These are phyloP conservation scores for Esox lucius DNA, from an alignment of 2,797 vertebrate genomes.

Conservation along the genomic window DNA sequence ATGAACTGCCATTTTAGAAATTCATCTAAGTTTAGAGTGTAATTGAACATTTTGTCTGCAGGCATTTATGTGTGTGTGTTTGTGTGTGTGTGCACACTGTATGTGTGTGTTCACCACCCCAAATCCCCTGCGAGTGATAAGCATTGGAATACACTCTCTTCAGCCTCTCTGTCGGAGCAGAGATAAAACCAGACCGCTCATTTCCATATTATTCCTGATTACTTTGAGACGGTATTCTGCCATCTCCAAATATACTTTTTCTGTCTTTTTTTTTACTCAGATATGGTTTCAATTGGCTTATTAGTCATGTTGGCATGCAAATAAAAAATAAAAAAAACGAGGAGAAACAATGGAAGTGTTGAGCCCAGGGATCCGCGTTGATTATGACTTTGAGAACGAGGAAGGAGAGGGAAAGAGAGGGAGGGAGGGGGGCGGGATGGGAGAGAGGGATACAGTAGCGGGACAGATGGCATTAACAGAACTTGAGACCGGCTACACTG, in stretches of 20 bases:
- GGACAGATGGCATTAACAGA: conserved; percentile 51
- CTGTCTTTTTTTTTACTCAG: conserved; percentile 21
- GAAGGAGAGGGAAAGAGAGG: background rate
- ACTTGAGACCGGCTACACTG: conserved; percentile 35
- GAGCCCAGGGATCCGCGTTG: conserved; percentile 9
- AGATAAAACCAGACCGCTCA: conserved; percentile 12
- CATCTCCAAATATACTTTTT: conserved; percentile 4
- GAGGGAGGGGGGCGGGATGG: background rate
- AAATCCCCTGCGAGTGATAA: conserved; percentile 22
- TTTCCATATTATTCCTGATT: background rate
- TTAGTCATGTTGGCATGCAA: conserved; percentile 20
- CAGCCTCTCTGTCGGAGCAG: conserved; percentile 5
- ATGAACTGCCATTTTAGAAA: conserved; percentile 37
- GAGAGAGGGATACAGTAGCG: background rate
- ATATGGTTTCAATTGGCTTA: conserved; percentile 21
- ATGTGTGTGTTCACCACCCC: conserved; percentile 25
- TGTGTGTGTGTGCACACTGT: conserved; percentile 25
- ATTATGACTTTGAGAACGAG: background rate
- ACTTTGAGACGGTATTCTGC: conserved; percentile 7
- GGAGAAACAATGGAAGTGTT: conserved; percentile 2
- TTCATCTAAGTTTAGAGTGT: conserved; percentile 45
- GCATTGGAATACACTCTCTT: conserved; percentile 22
- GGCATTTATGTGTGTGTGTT: conserved; percentile 32
- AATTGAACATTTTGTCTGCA: conserved; percentile 54
- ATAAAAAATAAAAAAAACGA: conserved; percentile 23